Percentiles rank a stretch among this genome's conserved stretches.
Conservation (phyloP, 2,113 vertebrate species). For the Tragelaphus strepsiceros region DNA sequence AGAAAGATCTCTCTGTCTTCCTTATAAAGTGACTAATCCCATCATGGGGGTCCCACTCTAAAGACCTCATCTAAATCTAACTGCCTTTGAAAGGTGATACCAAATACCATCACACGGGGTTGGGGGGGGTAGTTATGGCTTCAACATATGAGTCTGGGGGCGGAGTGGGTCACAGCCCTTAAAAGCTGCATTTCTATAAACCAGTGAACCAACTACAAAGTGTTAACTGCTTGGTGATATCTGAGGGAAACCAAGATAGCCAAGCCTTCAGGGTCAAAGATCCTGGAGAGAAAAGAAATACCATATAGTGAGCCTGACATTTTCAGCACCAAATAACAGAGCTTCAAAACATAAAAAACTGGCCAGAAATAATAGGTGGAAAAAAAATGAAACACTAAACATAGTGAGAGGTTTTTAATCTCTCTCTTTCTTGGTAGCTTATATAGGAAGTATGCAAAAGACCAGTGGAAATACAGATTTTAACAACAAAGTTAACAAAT, state of each 20-base stretch:
- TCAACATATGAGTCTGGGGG: not conserved
- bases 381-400: not conserved
- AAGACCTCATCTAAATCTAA: not conserved
- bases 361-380: not conserved
- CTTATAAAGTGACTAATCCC: not conserved
- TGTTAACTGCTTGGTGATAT: not conserved
- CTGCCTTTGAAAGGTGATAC: not conserved
- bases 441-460: not conserved
- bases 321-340: not conserved
- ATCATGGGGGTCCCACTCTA: not conserved
- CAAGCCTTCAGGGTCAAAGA: not conserved
- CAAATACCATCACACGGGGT: not conserved
- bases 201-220: not conserved
- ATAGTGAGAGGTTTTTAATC: not conserved
- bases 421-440: not conserved
- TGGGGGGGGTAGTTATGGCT: fast-evolving
- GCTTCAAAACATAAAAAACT: not conserved
- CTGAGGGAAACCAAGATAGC: not conserved
- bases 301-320: not conserved
- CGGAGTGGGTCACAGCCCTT: not conserved
- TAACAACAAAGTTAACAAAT: not conserved
- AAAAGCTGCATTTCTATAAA: not conserved
- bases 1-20: not conserved
- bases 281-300: not conserved
- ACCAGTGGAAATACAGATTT: not conserved